Percentiles rank a stretch among this genome's conserved stretches.
phyloP scores from a whole-genome alignment of 2,113 vertebrate genomes.

The Hyaena hyaena region DNA sequence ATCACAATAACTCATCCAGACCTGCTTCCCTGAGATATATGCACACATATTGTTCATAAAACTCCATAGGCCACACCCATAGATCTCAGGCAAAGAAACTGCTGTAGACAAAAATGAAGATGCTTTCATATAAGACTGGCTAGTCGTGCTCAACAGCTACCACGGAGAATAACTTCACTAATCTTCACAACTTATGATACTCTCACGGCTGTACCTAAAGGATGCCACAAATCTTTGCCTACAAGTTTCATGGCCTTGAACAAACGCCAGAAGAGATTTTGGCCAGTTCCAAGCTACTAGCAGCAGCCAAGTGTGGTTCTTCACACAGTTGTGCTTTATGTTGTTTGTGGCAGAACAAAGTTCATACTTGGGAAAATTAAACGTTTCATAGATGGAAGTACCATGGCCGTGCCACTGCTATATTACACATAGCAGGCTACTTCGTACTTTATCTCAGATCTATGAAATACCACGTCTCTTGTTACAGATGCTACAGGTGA shows the following conservation, averaged over 20 bases:
- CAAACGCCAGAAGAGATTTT: background rate
- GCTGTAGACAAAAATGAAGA: background rate
- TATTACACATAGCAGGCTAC: background rate
- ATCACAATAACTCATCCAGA: background rate
- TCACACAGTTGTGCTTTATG: background rate
- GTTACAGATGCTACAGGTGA: too few relatives aligned
- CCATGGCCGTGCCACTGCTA: background rate
- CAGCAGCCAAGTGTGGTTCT: background rate
- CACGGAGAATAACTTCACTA: background rate
- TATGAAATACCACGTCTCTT: too few relatives aligned
- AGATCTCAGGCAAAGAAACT: background rate
- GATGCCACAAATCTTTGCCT: background rate
- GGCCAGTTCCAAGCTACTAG: background rate
- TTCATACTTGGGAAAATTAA: background rate
- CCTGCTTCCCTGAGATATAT: too few relatives aligned
- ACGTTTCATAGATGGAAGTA: background rate
- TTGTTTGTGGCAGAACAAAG: background rate
- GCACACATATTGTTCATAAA: background rate
- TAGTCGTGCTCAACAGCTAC: background rate
- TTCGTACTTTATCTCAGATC: background rate
- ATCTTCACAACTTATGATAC: background rate
- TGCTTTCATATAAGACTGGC: background rate
- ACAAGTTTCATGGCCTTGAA: background rate
- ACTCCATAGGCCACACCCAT: background rate
- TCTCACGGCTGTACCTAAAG: background rate